Base-by-base conservation (phyloP, 2,113 vertebrate genomes). In the Maccullochella peelii region DNA sequence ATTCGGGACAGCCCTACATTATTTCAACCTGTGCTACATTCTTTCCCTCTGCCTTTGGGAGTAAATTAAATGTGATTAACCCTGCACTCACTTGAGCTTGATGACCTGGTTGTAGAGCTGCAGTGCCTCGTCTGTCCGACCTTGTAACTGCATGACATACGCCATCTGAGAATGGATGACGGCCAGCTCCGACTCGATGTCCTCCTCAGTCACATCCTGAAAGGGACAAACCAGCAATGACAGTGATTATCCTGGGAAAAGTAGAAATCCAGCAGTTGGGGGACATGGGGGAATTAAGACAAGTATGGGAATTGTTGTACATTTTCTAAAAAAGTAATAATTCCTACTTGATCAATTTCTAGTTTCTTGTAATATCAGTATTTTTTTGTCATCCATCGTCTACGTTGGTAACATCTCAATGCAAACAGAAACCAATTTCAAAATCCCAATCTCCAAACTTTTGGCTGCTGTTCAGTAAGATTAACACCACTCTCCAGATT, bases 31-130 rank as follows among this genome's bases (percentile, higher is more conserved):
- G 21, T 12, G 16, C 10, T 16, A 25, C 14, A 14, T 38, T 47
- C 7, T 10, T 25, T 6, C 65, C 21, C 3, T 21, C n/a, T 38
- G 11, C 4, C 25, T 58, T 1, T 65, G 0, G 3, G 33, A 54
- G 11, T 8, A 33, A 20, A 16, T n/a, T 0, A 16, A n/a, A 79
- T 5, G n/a, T 1, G 1, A 59, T 8, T 16, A 23, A 7, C 9
- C 5, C 18, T 7, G 5, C 0, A 88, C 97, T 95, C 92, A 99
- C 98, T 99, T 99, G 79, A 99, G 93, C 88, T 99, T 99, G 89
- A 99, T 98, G 88, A 99, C 98, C 94, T 99, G 99, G 95, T 99
- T 99, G 94, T 99, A 99, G 85, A 99, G 98, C 89, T 99, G 98
- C 82, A 99, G 91, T 5, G 99, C 98, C 14, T 99, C 97, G 21